Evolutionary conservation across 2,888 invertebrate genomes (phyloP), one percentile per base, ranked within the genome.

Genomic region (Xestoiulus laeticollis): DNA sequence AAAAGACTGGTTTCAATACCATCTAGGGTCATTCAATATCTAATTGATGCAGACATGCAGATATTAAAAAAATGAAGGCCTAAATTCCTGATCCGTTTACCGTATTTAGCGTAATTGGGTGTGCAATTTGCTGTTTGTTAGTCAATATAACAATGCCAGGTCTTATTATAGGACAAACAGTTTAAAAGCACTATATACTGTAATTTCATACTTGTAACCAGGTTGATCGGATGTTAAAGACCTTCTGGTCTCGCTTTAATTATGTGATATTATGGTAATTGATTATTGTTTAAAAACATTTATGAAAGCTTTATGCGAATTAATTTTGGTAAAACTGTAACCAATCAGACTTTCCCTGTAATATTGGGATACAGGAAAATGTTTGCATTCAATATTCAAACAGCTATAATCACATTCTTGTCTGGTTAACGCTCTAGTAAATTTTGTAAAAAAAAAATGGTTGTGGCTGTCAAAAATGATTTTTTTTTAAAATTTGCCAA

Each of bases 391-490:
- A 78, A 78, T 30, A 68, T 26, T 26, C 68, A 68, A 68, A 26
- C 22, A 68, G 68, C 10, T 68, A 8, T n/a, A n/a, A 22, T 68
- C 26, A 68, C 68, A 68, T 68, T 22, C 68, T 68, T 68, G 68
- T 68, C 68, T 68, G 22, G 68, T 26, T 26, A 68, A 68, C 26
- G 68, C 68, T 68, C 68, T 68, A 68, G 68, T 68, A 68, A 68
- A 22, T 68, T 68, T 68, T 12, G 22, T 5, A 16, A 10, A 30
- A 68, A 78, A 26, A 32, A 32, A 14, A 16, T 16, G 30, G 0
- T 16, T 78, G 30, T 22, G 1, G 8, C 16, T 68, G 26, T 22
- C 26, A 68, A 68, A 68, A 22, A 68, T 26, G 12, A n/a, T 68
- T 22, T 10, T 26, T 12, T 22, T 68, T 53, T 26, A 22, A 26